Conservation (phyloP, 2,888 invertebrate genomes). For the Ochropleura plecta region DNA sequence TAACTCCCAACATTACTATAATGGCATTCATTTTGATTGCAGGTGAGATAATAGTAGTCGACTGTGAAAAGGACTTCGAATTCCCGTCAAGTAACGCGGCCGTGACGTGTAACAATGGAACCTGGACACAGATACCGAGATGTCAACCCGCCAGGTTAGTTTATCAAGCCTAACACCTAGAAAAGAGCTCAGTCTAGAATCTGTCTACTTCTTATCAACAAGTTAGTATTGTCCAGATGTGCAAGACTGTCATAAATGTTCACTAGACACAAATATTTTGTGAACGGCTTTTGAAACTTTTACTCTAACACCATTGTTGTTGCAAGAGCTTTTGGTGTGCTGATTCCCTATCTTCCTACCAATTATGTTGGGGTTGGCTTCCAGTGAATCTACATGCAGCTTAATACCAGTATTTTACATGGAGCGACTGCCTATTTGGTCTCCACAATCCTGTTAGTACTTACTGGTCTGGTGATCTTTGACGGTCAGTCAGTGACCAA, state of each 20-base stretch:
- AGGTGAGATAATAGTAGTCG: conserved; percentile 91
- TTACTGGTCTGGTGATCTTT: too few species aligned
- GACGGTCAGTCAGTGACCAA: too few species aligned
- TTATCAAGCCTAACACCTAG: not conserved
- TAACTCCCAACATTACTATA: not conserved
- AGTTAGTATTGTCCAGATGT: not conserved
- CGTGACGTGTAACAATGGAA: conserved; percentile 97
- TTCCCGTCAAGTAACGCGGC: conserved; percentile 94
- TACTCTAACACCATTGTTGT: not conserved
- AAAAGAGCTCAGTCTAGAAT: not conserved
- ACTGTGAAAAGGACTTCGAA: conserved; percentile 96
- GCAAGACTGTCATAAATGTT: not conserved
- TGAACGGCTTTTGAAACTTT: not conserved
- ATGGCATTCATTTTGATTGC: conserved; percentile 46
- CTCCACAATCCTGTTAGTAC: too few species aligned
- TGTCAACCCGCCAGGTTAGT: conserved; percentile 94
- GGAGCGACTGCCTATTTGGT: too few species aligned
- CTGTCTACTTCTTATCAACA: not conserved
- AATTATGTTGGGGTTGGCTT: too few species aligned
- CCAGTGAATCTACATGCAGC: too few species aligned
- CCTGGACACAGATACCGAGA: conserved; percentile 98
- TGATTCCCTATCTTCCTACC: too few species aligned
- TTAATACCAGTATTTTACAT: too few species aligned
- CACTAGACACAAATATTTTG: not conserved
- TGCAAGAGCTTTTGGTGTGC: not conserved